Evolutionary conservation across 2,888 invertebrate species (phyloP).

Genomic region (Hylaea fasciaria): DNA sequence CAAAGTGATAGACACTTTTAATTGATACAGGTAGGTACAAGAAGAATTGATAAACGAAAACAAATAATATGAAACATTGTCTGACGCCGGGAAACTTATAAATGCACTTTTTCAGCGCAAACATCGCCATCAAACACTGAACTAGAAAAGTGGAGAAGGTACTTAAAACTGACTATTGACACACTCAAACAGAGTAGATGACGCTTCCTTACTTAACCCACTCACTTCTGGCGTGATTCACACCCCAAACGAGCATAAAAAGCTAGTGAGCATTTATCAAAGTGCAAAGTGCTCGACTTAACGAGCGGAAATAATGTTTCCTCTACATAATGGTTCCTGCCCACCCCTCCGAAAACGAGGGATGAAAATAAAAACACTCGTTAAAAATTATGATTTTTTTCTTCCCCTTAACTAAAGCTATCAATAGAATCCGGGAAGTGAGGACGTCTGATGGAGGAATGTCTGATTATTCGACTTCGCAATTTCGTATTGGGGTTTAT

Average conservation of each 20-base stretch:
- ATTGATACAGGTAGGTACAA: too few species aligned
- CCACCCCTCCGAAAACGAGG: slow-evolving; percentile 56
- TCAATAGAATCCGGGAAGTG: slow-evolving; percentile 34
- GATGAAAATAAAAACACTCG: slow-evolving; percentile 64
- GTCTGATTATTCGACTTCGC: slow-evolving; percentile 33
- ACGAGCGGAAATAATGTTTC: slow-evolving; percentile 83
- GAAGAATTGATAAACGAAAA: too few species aligned
- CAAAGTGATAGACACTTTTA: too few species aligned
- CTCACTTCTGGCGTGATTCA: slow-evolving; percentile 36
- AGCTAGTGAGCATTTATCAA: slow-evolving; percentile 79
- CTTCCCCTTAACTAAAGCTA: slow-evolving; percentile 45
- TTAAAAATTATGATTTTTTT: slow-evolving; percentile 66
- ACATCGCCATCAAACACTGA: too few species aligned
- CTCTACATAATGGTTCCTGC: slow-evolving; percentile 76
- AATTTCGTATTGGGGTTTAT: slow-evolving; percentile 27
- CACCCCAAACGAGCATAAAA: slow-evolving; percentile 63
- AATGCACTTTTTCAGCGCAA: too few species aligned
- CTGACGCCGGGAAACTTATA: neutral
- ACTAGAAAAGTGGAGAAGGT: too few species aligned
- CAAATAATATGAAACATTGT: neutral
- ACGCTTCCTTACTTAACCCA: slow-evolving; percentile 33
- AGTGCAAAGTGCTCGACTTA: slow-evolving; percentile 77
- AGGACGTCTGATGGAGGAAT: slow-evolving; percentile 25
- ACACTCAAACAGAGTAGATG: slow-evolving; percentile 26
- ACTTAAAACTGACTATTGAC: neutral